These are phyloP conservation scores for Ailuropoda melanoleuca DNA, from an alignment of 2,113 vertebrate species.

Conservation along the genomic window DNA sequence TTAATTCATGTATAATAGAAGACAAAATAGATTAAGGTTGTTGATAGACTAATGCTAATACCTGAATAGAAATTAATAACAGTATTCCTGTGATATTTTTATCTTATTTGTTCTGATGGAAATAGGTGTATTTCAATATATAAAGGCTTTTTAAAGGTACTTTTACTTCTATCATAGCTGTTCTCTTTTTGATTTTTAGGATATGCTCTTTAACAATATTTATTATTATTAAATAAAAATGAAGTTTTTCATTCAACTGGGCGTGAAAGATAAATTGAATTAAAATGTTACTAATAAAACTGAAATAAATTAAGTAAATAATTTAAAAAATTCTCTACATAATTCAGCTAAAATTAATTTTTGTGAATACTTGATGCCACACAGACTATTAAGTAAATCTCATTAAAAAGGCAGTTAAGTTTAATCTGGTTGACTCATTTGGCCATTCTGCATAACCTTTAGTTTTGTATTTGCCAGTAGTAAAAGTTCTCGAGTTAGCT, in stretches of 20 bases:
- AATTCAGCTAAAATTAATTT: conserved; percentile 25
- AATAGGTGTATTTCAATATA: background rate
- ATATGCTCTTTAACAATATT: background rate
- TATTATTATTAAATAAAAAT: conserved; percentile 25
- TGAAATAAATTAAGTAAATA: conserved; percentile 15
- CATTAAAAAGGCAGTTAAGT: background rate
- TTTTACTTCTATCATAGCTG: background rate
- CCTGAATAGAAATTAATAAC: background rate
- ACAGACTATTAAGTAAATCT: background rate
- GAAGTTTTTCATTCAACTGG: background rate
- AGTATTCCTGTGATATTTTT: background rate
- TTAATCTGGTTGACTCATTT: conserved; percentile 12
- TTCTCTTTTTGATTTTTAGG: background rate
- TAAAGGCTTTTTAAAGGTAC: background rate
- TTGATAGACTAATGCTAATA: background rate
- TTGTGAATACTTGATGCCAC: background rate
- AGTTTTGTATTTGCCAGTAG: background rate
- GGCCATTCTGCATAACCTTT: background rate
- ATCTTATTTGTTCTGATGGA: conserved; percentile 11
- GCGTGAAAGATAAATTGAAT: background rate
- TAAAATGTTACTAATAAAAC: background rate
- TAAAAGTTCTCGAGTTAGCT: background rate
- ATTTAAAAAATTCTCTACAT: background rate
- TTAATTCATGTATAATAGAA: background rate
- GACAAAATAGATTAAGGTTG: background rate